Conservation (phyloP, 2,888 invertebrate species). For the Calameuta idolon region DNA sequence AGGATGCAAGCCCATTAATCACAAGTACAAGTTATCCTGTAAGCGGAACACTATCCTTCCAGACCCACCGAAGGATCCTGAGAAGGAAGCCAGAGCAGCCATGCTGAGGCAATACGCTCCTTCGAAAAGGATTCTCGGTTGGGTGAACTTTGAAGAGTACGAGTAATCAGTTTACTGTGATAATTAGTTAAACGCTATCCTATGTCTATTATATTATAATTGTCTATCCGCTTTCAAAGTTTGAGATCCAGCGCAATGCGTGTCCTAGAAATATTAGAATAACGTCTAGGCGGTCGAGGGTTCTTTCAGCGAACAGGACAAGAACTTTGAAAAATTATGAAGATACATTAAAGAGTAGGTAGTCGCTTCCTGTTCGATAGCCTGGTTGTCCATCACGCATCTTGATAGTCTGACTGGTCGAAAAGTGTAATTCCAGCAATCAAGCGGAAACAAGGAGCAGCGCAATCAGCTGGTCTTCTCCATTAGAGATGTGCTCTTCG, state of each 20-base stretch:
- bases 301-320: neutral
- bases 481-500: neutral
- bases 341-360: neutral
- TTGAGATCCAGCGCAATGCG: neutral
- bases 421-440: neutral
- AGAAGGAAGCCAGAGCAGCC: constrained; percentile 35
- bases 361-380: neutral
- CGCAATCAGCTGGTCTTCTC: neutral
- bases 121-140: constrained; percentile 42
- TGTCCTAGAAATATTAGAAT: neutral
- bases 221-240: neutral
- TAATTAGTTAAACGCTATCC: neutral
- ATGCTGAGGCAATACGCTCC: constrained; percentile 43
- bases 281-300: neutral
- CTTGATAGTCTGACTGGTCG: neutral
- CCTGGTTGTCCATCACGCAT: neutral
- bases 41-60: constrained; percentile 44
- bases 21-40: constrained; percentile 37
- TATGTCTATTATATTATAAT: neutral
- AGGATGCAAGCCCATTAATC: constrained; percentile 59
- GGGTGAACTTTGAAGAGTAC: constrained; percentile 49
- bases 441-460: neutral
- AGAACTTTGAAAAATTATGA: neutral
- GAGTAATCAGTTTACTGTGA: constrained; percentile 28
- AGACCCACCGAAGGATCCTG: constrained; percentile 34